Evolutionary conservation across 2,888 invertebrate genomes (phyloP).

Genomic region (Luperina testacea): DNA sequence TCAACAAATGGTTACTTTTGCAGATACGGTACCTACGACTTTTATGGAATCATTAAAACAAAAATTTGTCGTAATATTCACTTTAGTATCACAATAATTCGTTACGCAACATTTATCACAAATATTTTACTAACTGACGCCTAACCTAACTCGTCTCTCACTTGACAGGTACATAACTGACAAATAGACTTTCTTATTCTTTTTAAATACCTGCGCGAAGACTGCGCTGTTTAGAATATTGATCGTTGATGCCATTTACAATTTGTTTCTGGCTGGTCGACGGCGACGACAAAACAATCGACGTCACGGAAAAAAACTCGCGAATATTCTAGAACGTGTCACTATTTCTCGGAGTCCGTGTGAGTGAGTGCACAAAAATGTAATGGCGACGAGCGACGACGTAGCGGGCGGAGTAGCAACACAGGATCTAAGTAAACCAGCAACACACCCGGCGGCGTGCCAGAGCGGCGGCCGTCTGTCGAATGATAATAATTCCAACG

Average conservation of each 20-base stretch:
- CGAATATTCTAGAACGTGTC: conserved; percentile 60
- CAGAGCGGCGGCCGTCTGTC: conserved; percentile 66
- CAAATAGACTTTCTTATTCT: conserved; percentile 4
- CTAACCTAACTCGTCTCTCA: neutral
- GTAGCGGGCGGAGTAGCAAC: conserved; percentile 40
- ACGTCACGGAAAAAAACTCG: conserved; percentile 61
- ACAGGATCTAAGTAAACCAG: conserved; percentile 42
- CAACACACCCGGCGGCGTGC: conserved; percentile 49
- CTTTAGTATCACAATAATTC: conserved; percentile 26
- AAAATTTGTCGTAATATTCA: conserved; percentile 21
- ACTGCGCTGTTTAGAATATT: conserved; percentile 52
- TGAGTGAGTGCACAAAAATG: conserved; percentile 41
- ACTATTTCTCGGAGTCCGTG: conserved; percentile 27
- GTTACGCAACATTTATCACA: conserved; percentile 2
- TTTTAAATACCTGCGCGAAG: conserved; percentile 36
- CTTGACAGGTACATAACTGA: conserved; percentile 43
- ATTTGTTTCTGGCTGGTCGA: conserved; percentile 56
- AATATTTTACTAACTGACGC: conserved; percentile 22
- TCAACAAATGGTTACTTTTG: neutral
- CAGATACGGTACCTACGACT: neutral
- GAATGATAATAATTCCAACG: conserved; percentile 71
- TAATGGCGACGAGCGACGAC: conserved; percentile 34
- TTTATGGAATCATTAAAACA: neutral
- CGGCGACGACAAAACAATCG: conserved; percentile 67
- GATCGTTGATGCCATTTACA: conserved; percentile 31